Evolutionary conservation across 2,797 vertebrate genomes (phyloP), one percentile per base, ranked within the genome.

Genomic region (Dallia pectoralis): DNA sequence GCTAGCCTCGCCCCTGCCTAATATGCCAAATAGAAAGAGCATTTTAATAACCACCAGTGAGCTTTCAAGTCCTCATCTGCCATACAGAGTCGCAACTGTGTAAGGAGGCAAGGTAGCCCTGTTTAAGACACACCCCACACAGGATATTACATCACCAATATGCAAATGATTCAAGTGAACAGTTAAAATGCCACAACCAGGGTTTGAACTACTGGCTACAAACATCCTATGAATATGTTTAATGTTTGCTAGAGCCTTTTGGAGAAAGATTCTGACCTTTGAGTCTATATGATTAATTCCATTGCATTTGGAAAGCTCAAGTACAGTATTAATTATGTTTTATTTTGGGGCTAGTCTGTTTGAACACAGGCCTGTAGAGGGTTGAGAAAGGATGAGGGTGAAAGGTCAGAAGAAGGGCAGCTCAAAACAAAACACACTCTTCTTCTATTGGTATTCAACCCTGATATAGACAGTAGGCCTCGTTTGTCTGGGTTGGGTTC

Each of bases 401-500:
- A 0, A 48, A 16, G 75, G 75, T 75, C 61, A 65, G 48, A 79
- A 65, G 48, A 79, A 84, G 81, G 77, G 78, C 15, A 72, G 76
- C 12, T 0, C 47, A n/a, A 65, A 36, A 67, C 65, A 49, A n/a
- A 30, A 30, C 4, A 59, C 16, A 40, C 36, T 40, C 36, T 40
- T 73, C 3, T 33, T 48, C 40, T 61, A 80, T 87, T 78, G 80
- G 82, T 74, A 86, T 88, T 82, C 79, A 79, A 11, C 72, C 33
- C 27, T 18, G n/a, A 62, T 67, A 71, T 56, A 56, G 51, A 33
- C 64, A 22, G 18, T 75, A 71, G 67, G 44, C 47, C 44, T 67
- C 16, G 72, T 77, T 77, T 69, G 78, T 80, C 69, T 73, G 59
- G 73, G 79, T 74, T 74, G 71, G 71, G 75, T 70, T 73, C 15